Conservation (phyloP, 2,888 invertebrate genomes). For the Arrhopalites spinosus region DNA sequence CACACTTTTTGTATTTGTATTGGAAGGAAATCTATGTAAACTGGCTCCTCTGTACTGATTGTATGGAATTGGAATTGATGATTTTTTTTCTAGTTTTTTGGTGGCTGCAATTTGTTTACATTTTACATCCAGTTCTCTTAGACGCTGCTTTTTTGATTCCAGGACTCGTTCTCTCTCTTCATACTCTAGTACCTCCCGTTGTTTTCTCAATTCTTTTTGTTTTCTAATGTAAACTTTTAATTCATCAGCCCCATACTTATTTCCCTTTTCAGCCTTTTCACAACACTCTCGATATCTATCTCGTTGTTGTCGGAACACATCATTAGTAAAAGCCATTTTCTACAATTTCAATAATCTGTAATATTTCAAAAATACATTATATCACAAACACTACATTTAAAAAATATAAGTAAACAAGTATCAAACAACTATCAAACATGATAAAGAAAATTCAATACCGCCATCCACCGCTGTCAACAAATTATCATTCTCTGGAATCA, state of each 20-base stretch:
- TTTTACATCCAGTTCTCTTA: conserved; percentile 44
- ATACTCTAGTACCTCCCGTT: conserved; percentile 41
- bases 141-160: conserved; percentile 39
- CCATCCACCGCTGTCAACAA: too few species aligned
- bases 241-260: conserved; percentile 31
- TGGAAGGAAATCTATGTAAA: not conserved
- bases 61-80: not conserved
- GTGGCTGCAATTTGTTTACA: conserved; percentile 32
- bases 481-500: too few species aligned
- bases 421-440: too few species aligned
- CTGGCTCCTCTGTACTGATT: not conserved
- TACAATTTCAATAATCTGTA: not conserved
- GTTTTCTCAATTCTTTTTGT: conserved; percentile 43
- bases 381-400: not conserved
- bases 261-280: conserved; percentile 26
- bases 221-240: conserved; percentile 44
- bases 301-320: not conserved
- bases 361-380: not conserved
- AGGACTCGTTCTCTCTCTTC: conserved; percentile 41
- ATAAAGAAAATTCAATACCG: too few species aligned
- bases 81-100: conserved; percentile 23
- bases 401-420: not conserved
- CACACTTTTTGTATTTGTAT: conserved; percentile 1
- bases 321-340: not conserved
- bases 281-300: conserved; percentile 17